These are phyloP conservation scores for Crocodylus rhombifer DNA, from an alignment of 2,797 vertebrate species.

Conservation along the genomic window DNA sequence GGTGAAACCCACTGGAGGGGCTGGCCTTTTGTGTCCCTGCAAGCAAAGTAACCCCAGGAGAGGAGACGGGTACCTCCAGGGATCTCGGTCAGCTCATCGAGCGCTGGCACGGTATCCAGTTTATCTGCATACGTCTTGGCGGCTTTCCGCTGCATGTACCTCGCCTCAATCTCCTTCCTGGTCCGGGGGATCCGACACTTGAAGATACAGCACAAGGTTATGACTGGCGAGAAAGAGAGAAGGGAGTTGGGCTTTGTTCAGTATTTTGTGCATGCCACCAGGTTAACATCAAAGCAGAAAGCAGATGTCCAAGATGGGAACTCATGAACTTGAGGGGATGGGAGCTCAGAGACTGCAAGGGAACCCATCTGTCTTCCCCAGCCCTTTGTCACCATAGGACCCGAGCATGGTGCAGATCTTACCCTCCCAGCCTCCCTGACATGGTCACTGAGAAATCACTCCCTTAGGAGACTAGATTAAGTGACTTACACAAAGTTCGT, in stretches of 20 bases:
- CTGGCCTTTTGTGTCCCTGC: neutral
- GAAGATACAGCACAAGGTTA: conserved; percentile 96
- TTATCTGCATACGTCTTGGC: conserved; percentile 97
- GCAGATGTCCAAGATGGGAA: too few relatives aligned
- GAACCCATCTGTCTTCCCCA: too few relatives aligned
- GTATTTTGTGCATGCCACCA: neutral
- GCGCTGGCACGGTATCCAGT: conserved; percentile 92
- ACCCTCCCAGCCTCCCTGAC: neutral
- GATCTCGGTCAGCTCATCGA: conserved; percentile 92
- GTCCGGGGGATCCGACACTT: conserved; percentile 97
- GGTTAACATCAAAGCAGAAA: too few relatives aligned
- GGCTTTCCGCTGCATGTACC: conserved; percentile 89
- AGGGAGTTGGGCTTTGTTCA: neutral
- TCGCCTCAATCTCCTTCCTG: conserved; percentile 96
- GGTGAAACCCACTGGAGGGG: neutral
- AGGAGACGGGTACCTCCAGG: conserved; percentile 84
- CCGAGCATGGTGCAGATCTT: neutral
- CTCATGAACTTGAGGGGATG: too few relatives aligned
- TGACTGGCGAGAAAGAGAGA: conserved; percentile 81
- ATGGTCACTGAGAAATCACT: too few relatives aligned
- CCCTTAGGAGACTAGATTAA: neutral
- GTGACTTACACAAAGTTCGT: neutral
- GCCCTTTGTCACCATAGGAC: accelerated
- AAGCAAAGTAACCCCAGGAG: neutral
- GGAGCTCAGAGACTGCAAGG: too few relatives aligned